These are phyloP conservation scores for Paramisgurnus dabryanus DNA, from an alignment of 2,113 vertebrate species.

Conservation along the genomic window DNA sequence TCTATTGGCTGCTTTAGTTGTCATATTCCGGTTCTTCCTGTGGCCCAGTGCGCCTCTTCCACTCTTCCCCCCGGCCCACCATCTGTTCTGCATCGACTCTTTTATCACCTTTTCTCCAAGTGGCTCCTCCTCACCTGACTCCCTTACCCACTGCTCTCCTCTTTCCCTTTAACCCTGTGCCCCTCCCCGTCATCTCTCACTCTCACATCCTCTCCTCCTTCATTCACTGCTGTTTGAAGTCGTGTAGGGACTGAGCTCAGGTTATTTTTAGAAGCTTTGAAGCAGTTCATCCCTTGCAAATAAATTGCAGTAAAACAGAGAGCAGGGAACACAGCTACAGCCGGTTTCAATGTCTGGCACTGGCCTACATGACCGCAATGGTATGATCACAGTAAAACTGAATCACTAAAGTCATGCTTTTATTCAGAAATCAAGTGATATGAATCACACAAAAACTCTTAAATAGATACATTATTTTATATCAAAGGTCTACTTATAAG, in stretches of 20 bases:
- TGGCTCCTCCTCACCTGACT: not conserved
- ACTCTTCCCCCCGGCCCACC: slow-evolving; percentile 36
- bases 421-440: slow-evolving; percentile 9
- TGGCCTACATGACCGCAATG: not conserved
- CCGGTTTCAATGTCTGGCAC: not conserved
- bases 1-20: slow-evolving; percentile 7
- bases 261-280: slow-evolving; percentile 42
- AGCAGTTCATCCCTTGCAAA: slow-evolving; percentile 29
- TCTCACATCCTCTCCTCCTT: slow-evolving; percentile 36
- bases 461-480: not conserved
- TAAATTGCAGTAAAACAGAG: slow-evolving; percentile 34
- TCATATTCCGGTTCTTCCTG: not conserved
- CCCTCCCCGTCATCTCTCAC: not conserved
- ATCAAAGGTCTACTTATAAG: not conserved
- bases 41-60: slow-evolving; percentile 8
- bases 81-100: slow-evolving; percentile 51
- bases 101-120: slow-evolving; percentile 43
- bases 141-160: slow-evolving; percentile 18
- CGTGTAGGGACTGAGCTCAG: slow-evolving; percentile 13
- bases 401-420: slow-evolving; percentile 23
- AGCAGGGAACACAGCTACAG: not conserved
- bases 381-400: slow-evolving; percentile 23
- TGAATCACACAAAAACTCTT: slow-evolving; percentile 1
- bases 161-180: slow-evolving; percentile 27
- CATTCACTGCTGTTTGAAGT: slow-evolving; percentile 34